Base-by-base conservation (phyloP, 1,140 invertebrate species). In the Lepidotrigona ventralis region DNA sequence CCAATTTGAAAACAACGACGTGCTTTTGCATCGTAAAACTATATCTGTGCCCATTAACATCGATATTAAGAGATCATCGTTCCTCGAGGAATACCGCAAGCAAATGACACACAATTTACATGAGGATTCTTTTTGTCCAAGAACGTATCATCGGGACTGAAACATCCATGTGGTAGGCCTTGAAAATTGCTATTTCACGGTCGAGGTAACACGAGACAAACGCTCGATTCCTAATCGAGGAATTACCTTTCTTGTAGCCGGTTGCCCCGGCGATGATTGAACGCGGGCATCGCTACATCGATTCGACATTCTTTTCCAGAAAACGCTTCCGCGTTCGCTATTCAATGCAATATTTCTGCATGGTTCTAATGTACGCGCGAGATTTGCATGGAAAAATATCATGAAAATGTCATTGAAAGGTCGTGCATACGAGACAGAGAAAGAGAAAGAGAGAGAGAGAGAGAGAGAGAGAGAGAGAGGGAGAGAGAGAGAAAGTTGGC, bases 171-270 rank as follows among this genome's bases (percentile, higher is more conserved):
- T 46, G 71, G 64, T 70, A 70, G 79, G 8, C 81, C 82, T 85
- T 89, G 85, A 73, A 78, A 78, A 73, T 70, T 60, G 69, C 69
- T 39, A 51, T 72, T 78, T 88, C 83, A 81, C 77, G 71, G 66
- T 81, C 64, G 78, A 84, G 73, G 76, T 79, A 66, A 56, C 81
- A 74, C 64, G 72, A 60, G 86, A 84, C 81, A 79, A 88, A 88
- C 74, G 58, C 73, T 60, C 73, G 58, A 85, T 89, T 81, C 66
- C 84, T 88, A 78, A 87, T 82, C 81, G 79, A 82, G 53, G 66
- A 79, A 85, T 82, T 69, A 82, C 64, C 74, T 58, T 86, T 86
- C 88, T 88, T 88, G 29, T 17, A 29, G 29, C 29, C 64, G 17
- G 64, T 21, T 66, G 60, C 60, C 17, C 51, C 17, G 11, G 26